Evolutionary conservation across 2,888 invertebrate species (phyloP), one percentile per base, ranked within the genome.

Genomic region (Drosophila percnosoma): DNA sequence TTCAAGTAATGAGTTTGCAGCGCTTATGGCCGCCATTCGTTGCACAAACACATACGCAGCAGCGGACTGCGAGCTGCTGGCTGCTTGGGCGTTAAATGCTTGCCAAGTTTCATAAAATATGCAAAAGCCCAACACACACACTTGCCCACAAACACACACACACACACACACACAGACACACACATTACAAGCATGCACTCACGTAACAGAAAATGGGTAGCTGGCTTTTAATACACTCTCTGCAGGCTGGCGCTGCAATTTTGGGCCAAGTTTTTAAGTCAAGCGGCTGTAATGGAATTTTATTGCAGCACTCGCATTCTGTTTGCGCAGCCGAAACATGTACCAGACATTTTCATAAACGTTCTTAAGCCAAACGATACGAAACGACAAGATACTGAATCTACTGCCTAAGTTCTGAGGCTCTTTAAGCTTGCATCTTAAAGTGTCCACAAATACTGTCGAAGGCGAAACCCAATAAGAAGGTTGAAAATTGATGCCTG

Each of bases 1-100:
- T 87, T 87, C 89, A 78, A 80, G 87, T 90, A 87, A 87, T 87
- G 90, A 87, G 88, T 88, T 87, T 90, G 82, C 78, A 75, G 79
- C 90, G 77, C 75, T 77, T 80, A 75, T 78, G 72, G 65, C 60
- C 58, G 65, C 49, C 57, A 55, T 60, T 64, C 64, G 59, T 75
- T 73, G 73, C 80, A 68, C 78, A 81, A 66, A 81, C 78, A 72
- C 70, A 73, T 11, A 36, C 24, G 27, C 36, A 36, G 51, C 29
- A 40, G 29, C 57, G 40, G 15, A 33, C 21, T 8, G 38, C 54
- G 24, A 10, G 31, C 31, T 29, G 57, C 18, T 40, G 31, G 42
- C 21, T 57, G 81, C 42, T 51, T 60, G 66, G 64, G 73, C 72
- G 87, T 89, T 85, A 89, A 85, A 85, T 87, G 85, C 82, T 79